Percentiles rank a stretch among this genome's conserved stretches.
Evolutionary conservation across 2,797 vertebrate genomes (phyloP).

Genomic region (Rhynchotus rufescens): DNA sequence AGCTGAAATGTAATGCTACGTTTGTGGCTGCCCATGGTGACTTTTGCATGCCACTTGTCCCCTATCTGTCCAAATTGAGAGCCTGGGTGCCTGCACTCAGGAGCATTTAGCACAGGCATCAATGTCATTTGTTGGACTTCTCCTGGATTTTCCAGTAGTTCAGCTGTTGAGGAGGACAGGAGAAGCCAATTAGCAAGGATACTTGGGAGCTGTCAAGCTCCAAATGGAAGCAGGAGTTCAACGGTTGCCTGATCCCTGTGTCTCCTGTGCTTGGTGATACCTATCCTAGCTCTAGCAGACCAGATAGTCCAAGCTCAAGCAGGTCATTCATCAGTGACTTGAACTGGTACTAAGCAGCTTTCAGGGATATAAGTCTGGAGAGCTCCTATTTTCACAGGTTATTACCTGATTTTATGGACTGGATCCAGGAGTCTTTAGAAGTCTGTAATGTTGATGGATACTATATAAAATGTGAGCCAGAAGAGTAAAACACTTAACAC

Average conservation of each 20-base stretch:
- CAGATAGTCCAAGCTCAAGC: background rate
- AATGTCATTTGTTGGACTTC: background rate
- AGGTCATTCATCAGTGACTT: background rate
- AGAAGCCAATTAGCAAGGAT: background rate
- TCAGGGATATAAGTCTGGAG: background rate
- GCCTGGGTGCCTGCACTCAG: rapidly evolving
- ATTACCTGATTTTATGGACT: background rate
- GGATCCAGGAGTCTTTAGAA: background rate
- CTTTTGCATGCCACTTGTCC: background rate
- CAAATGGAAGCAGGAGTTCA: background rate
- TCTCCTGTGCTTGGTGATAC: background rate
- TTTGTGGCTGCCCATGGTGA: background rate
- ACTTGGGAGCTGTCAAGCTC: background rate
- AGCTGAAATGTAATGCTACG: background rate
- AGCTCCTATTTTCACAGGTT: background rate
- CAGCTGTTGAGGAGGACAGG: background rate
- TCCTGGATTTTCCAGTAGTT: background rate
- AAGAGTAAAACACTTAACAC: background rate
- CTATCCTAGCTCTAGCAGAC: background rate
- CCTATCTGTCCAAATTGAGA: background rate
- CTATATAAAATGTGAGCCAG: background rate
- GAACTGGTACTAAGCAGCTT: background rate
- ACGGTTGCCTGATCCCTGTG: background rate
- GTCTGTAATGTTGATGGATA: background rate
- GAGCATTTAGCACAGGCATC: background rate